These are phyloP conservation scores for Patella depressa DNA, from an alignment of 2,888 invertebrate genomes.

Conservation along the genomic window DNA sequence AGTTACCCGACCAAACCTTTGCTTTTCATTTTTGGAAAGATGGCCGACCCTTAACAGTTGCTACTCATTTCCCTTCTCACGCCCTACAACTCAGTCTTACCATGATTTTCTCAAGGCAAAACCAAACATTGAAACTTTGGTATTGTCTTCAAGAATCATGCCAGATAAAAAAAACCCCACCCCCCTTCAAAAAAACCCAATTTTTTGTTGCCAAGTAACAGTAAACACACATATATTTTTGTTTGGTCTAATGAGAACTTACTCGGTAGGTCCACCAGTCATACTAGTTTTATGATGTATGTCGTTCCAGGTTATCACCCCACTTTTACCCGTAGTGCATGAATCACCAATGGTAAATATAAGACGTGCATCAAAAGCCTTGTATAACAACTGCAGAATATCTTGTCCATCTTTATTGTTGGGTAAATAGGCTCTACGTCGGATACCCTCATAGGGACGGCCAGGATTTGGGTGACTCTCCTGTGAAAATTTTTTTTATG, in stretches of 20 bases:
- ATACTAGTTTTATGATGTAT: slow-evolving; percentile 65
- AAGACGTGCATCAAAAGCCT: slow-evolving; percentile 58
- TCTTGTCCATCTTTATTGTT: slow-evolving; percentile 53
- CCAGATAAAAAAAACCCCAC: too few relatives aligned
- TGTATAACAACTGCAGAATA: slow-evolving; percentile 49
- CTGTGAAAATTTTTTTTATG: slow-evolving; percentile 26
- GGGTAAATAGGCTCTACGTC: slow-evolving; percentile 58
- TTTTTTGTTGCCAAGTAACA: background rate
- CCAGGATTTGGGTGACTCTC: slow-evolving; percentile 57
- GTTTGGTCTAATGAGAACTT: slow-evolving; percentile 15
- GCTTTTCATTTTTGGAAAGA: too few relatives aligned
- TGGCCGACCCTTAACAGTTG: too few relatives aligned
- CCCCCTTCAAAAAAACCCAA: too few relatives aligned
- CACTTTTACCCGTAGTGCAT: slow-evolving; percentile 52
- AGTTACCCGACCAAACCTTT: too few relatives aligned
- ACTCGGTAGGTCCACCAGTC: slow-evolving; percentile 54
- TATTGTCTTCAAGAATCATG: too few relatives aligned
- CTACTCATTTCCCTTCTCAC: too few relatives aligned
- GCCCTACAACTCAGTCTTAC: too few relatives aligned
- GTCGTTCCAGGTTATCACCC: slow-evolving; percentile 63
- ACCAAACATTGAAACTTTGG: too few relatives aligned
- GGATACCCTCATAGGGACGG: slow-evolving; percentile 46
- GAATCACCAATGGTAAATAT: slow-evolving; percentile 63
- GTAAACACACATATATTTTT: background rate
- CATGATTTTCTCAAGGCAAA: too few relatives aligned